These are phyloP conservation scores for Periphyllus acericola DNA, from an alignment of 2,888 invertebrate species.

Conservation along the genomic window DNA sequence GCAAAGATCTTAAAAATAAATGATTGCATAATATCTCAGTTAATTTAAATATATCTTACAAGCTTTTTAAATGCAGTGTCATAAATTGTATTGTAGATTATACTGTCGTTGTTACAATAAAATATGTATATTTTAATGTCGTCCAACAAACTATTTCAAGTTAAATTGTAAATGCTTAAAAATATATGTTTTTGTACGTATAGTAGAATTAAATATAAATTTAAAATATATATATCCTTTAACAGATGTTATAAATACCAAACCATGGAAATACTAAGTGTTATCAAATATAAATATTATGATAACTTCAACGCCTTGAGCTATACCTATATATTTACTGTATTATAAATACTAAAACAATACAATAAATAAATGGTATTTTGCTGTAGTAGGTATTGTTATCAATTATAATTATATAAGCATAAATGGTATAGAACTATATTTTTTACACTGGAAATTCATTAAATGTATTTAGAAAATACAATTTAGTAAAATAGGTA, in stretches of 20 bases:
- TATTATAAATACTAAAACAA: background rate
- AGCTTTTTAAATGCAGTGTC: too few species aligned
- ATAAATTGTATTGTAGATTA: background rate
- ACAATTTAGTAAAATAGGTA: background rate
- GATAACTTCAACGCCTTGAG: too few species aligned
- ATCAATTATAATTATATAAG: background rate
- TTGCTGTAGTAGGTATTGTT: background rate
- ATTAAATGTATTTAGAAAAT: background rate
- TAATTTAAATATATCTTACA: background rate
- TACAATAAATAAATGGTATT: background rate
- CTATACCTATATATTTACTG: too few species aligned
- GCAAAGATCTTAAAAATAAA: background rate
- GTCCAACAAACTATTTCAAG: too few species aligned
- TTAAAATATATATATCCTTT: too few species aligned
- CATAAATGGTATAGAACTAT: background rate
- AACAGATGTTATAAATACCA: too few species aligned
- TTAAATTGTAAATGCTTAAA: too few species aligned
- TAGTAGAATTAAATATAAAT: too few species aligned
- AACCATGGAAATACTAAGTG: too few species aligned
- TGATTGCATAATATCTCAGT: background rate
- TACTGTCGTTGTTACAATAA: background rate
- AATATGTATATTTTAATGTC: too few species aligned
- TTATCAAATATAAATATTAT: too few species aligned
- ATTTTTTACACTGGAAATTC: background rate
- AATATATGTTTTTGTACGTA: too few species aligned